Percentiles rank a stretch among this genome's conserved stretches.
Conservation (phyloP, 2,797 vertebrate species). For the Moxostoma hubbsi region DNA sequence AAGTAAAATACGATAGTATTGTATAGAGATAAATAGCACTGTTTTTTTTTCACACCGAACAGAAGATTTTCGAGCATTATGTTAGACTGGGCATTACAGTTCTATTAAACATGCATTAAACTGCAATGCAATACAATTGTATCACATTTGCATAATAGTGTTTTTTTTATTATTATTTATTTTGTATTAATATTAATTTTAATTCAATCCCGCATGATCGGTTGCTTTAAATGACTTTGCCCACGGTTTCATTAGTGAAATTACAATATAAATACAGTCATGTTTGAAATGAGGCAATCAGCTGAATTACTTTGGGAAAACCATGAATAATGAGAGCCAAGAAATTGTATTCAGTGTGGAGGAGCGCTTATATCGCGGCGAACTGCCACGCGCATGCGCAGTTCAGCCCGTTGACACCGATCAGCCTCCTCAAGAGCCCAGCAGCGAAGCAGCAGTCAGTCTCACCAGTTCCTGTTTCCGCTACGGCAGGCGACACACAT, state of each 20-base stretch:
- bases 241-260: background rate
- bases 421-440: conserved; percentile 56
- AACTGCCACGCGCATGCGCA: conserved; percentile 63
- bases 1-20: too few relatives aligned
- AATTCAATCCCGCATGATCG: background rate
- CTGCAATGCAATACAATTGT: background rate
- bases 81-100: background rate
- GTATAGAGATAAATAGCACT: too few relatives aligned
- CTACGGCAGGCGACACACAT: conserved; percentile 41
- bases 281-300: conserved; percentile 3
- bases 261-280: background rate
- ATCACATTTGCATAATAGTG: background rate
- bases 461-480: conserved; percentile 64
- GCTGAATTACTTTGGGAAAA: background rate
- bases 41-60: too few relatives aligned
- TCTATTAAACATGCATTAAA: conserved; percentile 6
- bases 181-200: too few relatives aligned
- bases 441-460: conserved; percentile 51
- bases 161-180: background rate
- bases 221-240: conserved; percentile 15
- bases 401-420: conserved; percentile 53
- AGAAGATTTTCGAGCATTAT: background rate
- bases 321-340: conserved; percentile 32
- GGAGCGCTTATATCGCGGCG: conserved; percentile 24
- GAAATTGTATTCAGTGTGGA: conserved; percentile 7